Evolutionary conservation across 2,113 vertebrate genomes (phyloP), one percentile per base, ranked within the genome.

Genomic region (Naja naja): DNA sequence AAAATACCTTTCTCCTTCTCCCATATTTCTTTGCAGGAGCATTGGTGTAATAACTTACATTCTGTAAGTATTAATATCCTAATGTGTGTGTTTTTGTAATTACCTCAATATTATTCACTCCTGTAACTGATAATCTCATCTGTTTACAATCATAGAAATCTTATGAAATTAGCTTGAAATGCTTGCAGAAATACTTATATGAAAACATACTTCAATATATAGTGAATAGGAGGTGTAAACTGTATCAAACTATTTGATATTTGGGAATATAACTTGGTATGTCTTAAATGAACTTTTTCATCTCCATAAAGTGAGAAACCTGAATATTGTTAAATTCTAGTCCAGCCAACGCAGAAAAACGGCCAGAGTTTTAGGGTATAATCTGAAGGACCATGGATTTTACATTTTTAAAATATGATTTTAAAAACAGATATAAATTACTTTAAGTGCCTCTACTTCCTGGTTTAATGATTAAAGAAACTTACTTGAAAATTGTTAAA

Each of bases 21-120:
- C 81, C 18, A 34, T 69, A 93, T 96, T 94, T 94, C 18, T 93
- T 94, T 97, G 94, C 96, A 98, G 98, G 98, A 98, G 98, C 95
- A 98, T 98, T 91, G 98, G 98, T 85, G 98, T 98, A 93, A 98
- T 98, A 97, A 98, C 98, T 93, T 98, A 98, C 12, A 98, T 98
- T 96, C 98, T 98, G 98, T 98, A 98, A 98, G 98, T 98, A 98
- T 86, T 87, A 89, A 94, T 93, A 92, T 92, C 89, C 0, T 56
- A 69, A 4, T 30, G 93, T 3, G 3, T 60, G 12, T 56, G 93
- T 93, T 96, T 95, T 58, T 92, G 34, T 81, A 95, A 89, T 89
- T 0, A 86, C 39, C 27, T 95, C 25, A 94, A 94, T 81, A 39
- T 81, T 81, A 81, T 81, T 81, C 34, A 81, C 7, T 43, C 34